Conservation (phyloP, 1,140 invertebrate genomes). For the Caligus rogercresseyi region DNA sequence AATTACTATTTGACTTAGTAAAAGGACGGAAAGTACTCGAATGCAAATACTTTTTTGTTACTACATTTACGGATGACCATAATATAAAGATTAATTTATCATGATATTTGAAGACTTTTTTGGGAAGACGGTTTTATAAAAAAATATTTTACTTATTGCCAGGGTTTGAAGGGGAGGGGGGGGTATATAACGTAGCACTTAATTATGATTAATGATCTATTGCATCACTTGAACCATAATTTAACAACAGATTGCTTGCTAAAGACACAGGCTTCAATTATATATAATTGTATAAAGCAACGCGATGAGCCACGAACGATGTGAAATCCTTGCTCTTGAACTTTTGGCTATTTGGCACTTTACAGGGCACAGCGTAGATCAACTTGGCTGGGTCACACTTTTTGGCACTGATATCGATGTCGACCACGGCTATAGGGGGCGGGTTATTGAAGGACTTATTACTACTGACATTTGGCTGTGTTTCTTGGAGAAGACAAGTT, state of each 20-base stretch:
- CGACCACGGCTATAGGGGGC: neutral
- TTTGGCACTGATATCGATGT: neutral
- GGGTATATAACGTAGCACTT: neutral
- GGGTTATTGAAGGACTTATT: neutral
- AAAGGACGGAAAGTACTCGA: no score
- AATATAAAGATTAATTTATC: no score
- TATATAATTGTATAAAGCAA: neutral
- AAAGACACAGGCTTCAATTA: no score
- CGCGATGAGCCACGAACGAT: neutral
- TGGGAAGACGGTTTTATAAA: no score
- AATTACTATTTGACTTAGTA: no score
- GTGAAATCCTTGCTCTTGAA: neutral
- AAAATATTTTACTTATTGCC: no score
- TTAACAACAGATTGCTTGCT: neutral
- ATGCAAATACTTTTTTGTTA: no score
- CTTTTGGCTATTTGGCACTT: neutral
- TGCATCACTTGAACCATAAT: neutral
- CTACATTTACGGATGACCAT: no score
- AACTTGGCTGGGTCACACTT: neutral
- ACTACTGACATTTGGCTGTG: neutral
- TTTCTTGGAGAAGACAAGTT: neutral
- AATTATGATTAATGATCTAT: neutral
- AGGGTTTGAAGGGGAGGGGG: neutral
- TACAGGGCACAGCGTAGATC: neutral
- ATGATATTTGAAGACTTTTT: no score